Percentiles rank a stretch among this genome's conserved stretches.
phyloP scores from a whole-genome alignment of 2,797 vertebrate genomes.

The Artibeus lituratus region DNA sequence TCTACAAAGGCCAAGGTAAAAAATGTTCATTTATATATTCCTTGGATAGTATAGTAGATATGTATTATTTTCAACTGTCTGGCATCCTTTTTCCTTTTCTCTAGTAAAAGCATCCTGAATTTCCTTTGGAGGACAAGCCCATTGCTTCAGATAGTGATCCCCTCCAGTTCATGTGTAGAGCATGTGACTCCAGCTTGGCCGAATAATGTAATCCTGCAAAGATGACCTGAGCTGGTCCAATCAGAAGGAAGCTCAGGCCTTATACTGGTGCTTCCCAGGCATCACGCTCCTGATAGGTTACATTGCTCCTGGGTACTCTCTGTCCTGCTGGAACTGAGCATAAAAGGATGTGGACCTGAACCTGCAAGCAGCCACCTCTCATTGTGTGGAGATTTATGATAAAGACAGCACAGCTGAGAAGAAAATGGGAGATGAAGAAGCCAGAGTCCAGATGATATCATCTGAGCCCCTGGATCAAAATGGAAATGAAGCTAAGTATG shows the following conservation, averaged over 20 bases:
- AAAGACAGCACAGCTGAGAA: neutral
- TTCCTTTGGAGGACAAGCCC: neutral
- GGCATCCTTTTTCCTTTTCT: neutral
- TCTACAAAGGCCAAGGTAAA: neutral
- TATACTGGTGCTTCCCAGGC: neutral
- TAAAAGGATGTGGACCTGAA: neutral
- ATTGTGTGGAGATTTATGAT: neutral
- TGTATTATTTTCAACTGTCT: neutral
- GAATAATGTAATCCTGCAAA: neutral
- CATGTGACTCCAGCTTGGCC: neutral
- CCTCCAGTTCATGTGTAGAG: neutral
- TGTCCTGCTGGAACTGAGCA: neutral
- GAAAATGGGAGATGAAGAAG: neutral
- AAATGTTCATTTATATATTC: neutral
- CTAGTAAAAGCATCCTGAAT: neutral
- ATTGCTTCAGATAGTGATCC: neutral
- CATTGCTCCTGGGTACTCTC: neutral
- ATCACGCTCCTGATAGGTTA: neutral
- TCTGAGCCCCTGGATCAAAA: neutral
- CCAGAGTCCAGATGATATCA: neutral
- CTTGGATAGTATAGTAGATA: neutral
- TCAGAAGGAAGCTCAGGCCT: neutral
- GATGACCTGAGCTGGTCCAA: neutral
- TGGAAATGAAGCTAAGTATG: constrained; percentile 74
- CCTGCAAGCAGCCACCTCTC: neutral